These are phyloP conservation scores for Synergus laeviventris DNA, from an alignment of 2,888 invertebrate genomes.

Conservation along the genomic window DNA sequence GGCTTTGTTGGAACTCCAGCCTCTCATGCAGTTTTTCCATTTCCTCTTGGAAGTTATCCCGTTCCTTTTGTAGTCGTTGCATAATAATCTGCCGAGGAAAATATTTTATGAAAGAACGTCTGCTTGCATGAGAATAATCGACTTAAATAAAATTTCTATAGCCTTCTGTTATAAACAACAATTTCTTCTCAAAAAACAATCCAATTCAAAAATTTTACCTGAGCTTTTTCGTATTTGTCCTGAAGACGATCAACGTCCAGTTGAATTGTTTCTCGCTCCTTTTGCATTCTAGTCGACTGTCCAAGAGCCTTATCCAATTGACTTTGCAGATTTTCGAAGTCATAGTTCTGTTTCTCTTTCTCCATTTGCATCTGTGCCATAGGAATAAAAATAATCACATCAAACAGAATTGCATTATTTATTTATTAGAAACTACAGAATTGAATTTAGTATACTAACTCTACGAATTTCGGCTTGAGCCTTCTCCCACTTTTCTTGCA, in stretches of 20 bases:
- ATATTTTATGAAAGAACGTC: slow-evolving; percentile 16
- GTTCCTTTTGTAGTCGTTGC: slow-evolving; percentile 90
- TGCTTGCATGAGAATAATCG: not conserved
- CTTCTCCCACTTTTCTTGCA: slow-evolving; percentile 92
- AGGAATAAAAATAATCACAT: not conserved
- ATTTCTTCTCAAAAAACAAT: slow-evolving; percentile 8
- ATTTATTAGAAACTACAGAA: not conserved
- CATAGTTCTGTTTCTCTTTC: slow-evolving; percentile 92
- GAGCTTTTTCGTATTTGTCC: slow-evolving; percentile 93
- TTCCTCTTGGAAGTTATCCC: slow-evolving; percentile 89
- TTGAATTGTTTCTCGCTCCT: slow-evolving; percentile 91
- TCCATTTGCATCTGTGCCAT: slow-evolving; percentile 86
- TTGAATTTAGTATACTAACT: slow-evolving; percentile 77
- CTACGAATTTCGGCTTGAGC: slow-evolving; percentile 88
- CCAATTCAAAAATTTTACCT: slow-evolving; percentile 78
- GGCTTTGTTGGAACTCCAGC: slow-evolving; percentile 87
- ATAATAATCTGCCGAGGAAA: slow-evolving; percentile 80
- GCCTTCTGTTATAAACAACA: not conserved
- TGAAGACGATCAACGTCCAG: slow-evolving; percentile 90
- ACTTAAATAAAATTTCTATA: slow-evolving; percentile 20
- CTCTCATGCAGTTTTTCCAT: slow-evolving; percentile 89
- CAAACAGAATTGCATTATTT: not conserved
- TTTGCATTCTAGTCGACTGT: slow-evolving; percentile 90
- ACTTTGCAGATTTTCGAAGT: slow-evolving; percentile 92
- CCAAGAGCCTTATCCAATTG: slow-evolving; percentile 94